Evolutionary conservation across 2,888 invertebrate species (phyloP), one percentile per base, ranked within the genome.

Genomic region (Ormyrus nitidulus): DNA sequence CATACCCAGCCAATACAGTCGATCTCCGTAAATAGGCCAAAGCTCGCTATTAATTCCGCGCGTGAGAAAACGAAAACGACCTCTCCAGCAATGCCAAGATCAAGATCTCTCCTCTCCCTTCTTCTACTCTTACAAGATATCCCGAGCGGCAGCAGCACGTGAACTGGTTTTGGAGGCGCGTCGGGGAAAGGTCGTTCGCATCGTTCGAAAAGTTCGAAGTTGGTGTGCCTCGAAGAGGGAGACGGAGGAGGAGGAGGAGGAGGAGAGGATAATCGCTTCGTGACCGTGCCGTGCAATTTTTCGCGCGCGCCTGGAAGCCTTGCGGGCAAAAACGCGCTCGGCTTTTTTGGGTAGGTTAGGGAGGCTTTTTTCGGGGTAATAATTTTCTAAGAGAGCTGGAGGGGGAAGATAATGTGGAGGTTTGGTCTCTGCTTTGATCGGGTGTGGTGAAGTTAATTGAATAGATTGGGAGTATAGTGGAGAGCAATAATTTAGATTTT

Each of bases 131-230:
- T 44, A 34, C 53, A 5, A 9, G 11, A 53, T 61, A 66, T 72
- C 51, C n/a, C 68, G 58, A 19, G 81, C 82, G 84, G 85, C 86
- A 85, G 83, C 83, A 80, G 83, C 84, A 83, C 86, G 85, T 88
- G 88, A 89, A 89, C 88, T 88, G 89, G 88, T 88, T 89, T 84
- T 83, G 82, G 51, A 6, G 65, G 62, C 44, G 73, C 69, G 74
- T 77, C 61, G 74, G 74, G 73, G 82, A 85, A 85, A 87, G 86
- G 86, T 87, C 85, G 85, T 87, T 87, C 86, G 86, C 87, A 86
- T 87, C 85, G 34, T 34, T 34, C 34, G 76, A 81, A 68, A 79
- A 85, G 84, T 84, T 84, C 84, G 83, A 86, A 84, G 85, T 85
- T 84, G 81, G 82, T 84, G 59, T 44, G 73, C n/a, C 66, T 11